Evolutionary conservation across 2,113 vertebrate species (phyloP).

Genomic region (Tyrannus savana): DNA sequence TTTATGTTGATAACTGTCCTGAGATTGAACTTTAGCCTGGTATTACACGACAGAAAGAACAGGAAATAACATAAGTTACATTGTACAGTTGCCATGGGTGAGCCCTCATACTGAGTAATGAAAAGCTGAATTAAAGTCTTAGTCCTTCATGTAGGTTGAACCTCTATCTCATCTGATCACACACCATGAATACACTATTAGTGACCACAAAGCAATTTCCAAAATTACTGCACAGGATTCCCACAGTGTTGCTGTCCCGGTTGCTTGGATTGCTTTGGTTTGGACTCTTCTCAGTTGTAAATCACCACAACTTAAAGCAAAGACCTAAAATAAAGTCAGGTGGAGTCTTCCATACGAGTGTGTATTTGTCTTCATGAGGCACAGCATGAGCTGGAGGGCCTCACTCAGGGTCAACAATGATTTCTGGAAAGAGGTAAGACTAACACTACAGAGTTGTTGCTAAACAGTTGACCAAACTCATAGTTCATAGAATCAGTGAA

Average conservation of each 20-base stretch:
- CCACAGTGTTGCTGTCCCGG: fast-evolving
- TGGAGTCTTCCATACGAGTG: not conserved
- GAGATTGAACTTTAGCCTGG: not conserved
- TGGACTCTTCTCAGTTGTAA: not conserved
- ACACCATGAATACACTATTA: not conserved
- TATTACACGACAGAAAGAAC: not conserved
- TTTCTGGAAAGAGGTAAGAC: not conserved
- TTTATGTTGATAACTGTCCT: not conserved
- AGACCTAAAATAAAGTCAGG: not conserved
- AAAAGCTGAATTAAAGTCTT: not conserved
- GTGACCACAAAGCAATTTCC: not conserved
- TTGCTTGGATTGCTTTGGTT: not conserved
- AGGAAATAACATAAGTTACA: not conserved
- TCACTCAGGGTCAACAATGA: not conserved
- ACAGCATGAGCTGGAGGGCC: fast-evolving
- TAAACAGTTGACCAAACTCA: not conserved
- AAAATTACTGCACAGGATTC: not conserved
- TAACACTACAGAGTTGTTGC: not conserved
- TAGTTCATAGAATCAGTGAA: not conserved
- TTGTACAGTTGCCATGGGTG: not conserved
- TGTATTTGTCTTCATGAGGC: not conserved
- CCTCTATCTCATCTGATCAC: not conserved
- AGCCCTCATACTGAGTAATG: not conserved
- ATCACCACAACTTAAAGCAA: not conserved
- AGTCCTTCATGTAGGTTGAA: not conserved